These are phyloP conservation scores for Acyrthosiphon pisum DNA, from an alignment of 1,140 invertebrate genomes.

Conservation along the genomic window DNA sequence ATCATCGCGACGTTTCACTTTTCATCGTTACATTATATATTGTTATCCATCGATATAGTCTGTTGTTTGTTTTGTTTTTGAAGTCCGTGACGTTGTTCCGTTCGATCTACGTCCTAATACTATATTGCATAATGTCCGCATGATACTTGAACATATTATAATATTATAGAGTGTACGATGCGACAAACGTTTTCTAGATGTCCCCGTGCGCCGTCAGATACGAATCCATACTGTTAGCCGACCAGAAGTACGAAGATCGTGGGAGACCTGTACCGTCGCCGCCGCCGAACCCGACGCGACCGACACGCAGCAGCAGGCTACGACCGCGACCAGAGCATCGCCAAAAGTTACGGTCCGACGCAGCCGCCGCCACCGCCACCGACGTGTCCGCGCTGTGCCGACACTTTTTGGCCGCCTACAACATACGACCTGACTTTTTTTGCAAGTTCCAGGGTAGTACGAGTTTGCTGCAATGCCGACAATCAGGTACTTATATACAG, in stretches of 20 bases:
- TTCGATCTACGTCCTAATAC: too few relatives aligned
- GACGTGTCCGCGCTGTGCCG: constrained; percentile 43
- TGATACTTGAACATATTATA: too few relatives aligned
- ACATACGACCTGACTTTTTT: constrained; percentile 54
- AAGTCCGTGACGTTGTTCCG: too few relatives aligned
- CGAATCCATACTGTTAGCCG: constrained; percentile 40
- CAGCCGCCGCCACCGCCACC: not conserved
- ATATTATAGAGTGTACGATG: not conserved
- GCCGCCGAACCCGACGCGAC: not conserved
- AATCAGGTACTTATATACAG: not conserved
- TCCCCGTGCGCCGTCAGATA: constrained; percentile 28
- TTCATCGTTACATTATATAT: not conserved
- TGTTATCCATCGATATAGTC: not conserved
- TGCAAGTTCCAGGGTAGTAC: constrained; percentile 32
- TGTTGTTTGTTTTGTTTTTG: not conserved
- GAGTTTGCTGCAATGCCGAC: not conserved
- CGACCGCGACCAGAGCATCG: not conserved
- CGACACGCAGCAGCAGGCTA: not conserved
- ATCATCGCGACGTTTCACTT: constrained; percentile 16
- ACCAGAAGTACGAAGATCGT: constrained; percentile 49
- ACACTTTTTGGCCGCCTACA: constrained; percentile 46
- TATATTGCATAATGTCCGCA: too few relatives aligned
- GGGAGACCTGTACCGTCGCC: not conserved
- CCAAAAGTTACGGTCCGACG: not conserved
- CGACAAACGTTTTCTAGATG: constrained; percentile 17